Conservation (phyloP, 1,140 invertebrate genomes). For the Colletes gigas region DNA sequence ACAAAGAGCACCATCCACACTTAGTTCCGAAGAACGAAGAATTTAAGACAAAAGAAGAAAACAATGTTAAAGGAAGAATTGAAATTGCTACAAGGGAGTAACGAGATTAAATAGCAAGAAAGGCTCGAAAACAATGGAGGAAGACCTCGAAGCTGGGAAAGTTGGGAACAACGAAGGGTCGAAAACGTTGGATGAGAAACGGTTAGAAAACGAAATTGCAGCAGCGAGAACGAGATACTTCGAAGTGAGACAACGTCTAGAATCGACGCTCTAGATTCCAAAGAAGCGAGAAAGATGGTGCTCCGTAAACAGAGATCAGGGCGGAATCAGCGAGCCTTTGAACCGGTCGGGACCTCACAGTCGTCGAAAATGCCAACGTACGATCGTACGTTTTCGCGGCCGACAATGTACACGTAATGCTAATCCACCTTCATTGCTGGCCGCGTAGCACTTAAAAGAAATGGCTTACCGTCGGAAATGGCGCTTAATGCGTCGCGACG, state of each 20-base stretch:
- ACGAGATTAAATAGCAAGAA: too few species aligned
- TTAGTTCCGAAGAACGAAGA: too few species aligned
- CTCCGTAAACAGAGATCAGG: slow-evolving; percentile 69
- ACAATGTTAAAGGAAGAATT: too few species aligned
- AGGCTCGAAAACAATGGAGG: too few species aligned
- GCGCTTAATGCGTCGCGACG: slow-evolving; percentile 6
- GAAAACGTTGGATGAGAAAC: too few species aligned
- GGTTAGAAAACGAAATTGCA: neutral
- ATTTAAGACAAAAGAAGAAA: too few species aligned
- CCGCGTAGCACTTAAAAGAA: slow-evolving; percentile 42
- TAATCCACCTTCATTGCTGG: slow-evolving; percentile 68
- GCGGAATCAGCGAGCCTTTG: slow-evolving; percentile 64
- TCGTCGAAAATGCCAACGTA: slow-evolving; percentile 58
- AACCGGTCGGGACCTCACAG: slow-evolving; percentile 26
- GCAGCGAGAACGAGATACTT: slow-evolving; percentile 4
- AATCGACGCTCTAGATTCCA: neutral
- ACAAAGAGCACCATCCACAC: too few species aligned
- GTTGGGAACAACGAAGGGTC: too few species aligned
- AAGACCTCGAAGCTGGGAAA: too few species aligned
- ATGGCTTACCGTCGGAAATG: slow-evolving; percentile 37
- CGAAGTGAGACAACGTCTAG: neutral
- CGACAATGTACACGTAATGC: slow-evolving; percentile 71
- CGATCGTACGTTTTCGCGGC: slow-evolving; percentile 46
- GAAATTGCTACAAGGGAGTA: too few species aligned
- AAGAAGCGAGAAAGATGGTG: slow-evolving; percentile 30